Conservation (phyloP, 2,113 vertebrate species). For the Eudyptes chrysolophus region DNA sequence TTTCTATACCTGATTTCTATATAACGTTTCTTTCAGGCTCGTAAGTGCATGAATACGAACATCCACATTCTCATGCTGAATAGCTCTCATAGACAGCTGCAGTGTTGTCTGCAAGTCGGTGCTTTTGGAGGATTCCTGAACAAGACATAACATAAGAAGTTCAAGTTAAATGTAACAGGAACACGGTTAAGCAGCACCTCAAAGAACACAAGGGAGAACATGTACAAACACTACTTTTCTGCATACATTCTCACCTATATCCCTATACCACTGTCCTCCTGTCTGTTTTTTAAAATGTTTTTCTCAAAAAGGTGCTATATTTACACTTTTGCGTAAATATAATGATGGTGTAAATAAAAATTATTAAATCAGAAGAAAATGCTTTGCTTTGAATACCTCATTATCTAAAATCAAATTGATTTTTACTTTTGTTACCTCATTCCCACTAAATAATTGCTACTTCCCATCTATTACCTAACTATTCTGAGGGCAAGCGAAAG, state of each 20-base stretch:
- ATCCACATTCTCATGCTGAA: slow-evolving; percentile 96
- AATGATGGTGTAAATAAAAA: not conserved
- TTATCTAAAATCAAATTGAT: not conserved
- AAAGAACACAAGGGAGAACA: not conserved
- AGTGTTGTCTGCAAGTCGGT: slow-evolving; percentile 87
- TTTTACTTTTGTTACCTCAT: not conserved
- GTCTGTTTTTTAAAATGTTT: not conserved
- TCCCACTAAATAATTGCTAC: not conserved
- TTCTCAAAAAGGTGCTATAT: not conserved
- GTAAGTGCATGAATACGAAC: slow-evolving; percentile 95
- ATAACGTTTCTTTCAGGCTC: slow-evolving; percentile 91
- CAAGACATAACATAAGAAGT: not conserved
- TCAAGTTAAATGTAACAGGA: not conserved
- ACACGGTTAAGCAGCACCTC: not conserved
- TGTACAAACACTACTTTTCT: not conserved
- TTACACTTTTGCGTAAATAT: not conserved
- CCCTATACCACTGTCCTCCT: not conserved
- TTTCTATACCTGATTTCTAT: slow-evolving; percentile 89
- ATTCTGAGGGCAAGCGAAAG: not conserved
- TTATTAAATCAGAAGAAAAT: not conserved
- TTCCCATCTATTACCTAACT: not conserved
- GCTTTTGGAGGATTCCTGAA: slow-evolving; percentile 89
- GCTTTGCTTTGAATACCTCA: not conserved
- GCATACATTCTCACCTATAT: not conserved
- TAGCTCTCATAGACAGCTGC: slow-evolving; percentile 92